Evolutionary conservation across 2,888 invertebrate species (phyloP).

Genomic region (Smittia sp.): DNA sequence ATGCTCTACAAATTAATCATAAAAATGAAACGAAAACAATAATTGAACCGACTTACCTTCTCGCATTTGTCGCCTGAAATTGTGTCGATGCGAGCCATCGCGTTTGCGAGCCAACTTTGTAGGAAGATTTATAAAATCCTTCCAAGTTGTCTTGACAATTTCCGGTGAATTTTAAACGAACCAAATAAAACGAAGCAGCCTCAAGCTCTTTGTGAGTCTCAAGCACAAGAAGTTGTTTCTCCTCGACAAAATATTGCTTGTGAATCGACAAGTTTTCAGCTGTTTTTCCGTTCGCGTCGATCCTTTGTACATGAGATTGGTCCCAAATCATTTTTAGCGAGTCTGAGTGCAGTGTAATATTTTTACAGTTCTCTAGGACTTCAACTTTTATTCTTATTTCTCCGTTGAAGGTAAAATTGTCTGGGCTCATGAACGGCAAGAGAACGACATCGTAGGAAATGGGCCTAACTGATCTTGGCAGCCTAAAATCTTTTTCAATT

Average conservation of each 20-base stretch:
- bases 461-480: slow-evolving; percentile 67
- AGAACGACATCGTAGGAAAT: slow-evolving; percentile 67
- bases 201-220: slow-evolving; percentile 59
- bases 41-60: slow-evolving; percentile 49
- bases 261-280: slow-evolving; percentile 51
- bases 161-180: slow-evolving; percentile 70
- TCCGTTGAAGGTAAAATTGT: slow-evolving; percentile 77
- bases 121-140: slow-evolving; percentile 82
- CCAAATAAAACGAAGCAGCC: slow-evolving; percentile 61
- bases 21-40: background rate
- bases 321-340: slow-evolving; percentile 64
- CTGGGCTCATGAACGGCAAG: slow-evolving; percentile 68
- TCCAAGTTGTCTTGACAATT: slow-evolving; percentile 70
- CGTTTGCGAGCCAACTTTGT: slow-evolving; percentile 64
- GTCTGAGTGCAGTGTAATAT: slow-evolving; percentile 72
- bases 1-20: slow-evolving; percentile 56
- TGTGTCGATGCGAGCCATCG: slow-evolving; percentile 81
- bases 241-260: slow-evolving; percentile 58
- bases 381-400: slow-evolving; percentile 63
- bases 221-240: slow-evolving; percentile 69
- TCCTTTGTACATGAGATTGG: slow-evolving; percentile 55
- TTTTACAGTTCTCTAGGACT: slow-evolving; percentile 61
- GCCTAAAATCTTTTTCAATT: slow-evolving; percentile 61
- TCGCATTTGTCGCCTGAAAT: slow-evolving; percentile 78
- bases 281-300: slow-evolving; percentile 45